Percentiles rank a stretch among this genome's conserved stretches.
Conservation (phyloP, 30 jellyfish, hydroid and myxozoan genomes). For the Chironex yamaguchii region DNA sequence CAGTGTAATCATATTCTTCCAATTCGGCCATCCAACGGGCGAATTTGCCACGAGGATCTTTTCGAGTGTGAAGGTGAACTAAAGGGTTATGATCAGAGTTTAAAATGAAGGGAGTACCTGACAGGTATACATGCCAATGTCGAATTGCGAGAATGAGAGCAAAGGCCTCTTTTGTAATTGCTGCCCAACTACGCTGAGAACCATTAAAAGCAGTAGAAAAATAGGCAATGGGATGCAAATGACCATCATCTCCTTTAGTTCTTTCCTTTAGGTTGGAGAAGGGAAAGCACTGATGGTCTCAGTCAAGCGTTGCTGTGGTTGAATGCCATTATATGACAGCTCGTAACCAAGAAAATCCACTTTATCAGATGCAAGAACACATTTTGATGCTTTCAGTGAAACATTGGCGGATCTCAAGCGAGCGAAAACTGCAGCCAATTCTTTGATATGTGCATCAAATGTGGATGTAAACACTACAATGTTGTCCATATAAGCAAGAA, state of each 20-base stretch:
- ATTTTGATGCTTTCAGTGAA: constrained; percentile 9
- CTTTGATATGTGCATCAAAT: constrained; percentile 13
- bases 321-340: constrained; percentile 33
- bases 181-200: constrained; percentile 19
- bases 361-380: constrained; percentile 5
- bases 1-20: constrained; percentile 59
- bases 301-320: constrained; percentile 45
- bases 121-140: constrained; percentile 60
- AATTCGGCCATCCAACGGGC: constrained; percentile 57
- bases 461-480: constrained; percentile 24
- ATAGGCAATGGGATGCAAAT: constrained; percentile 21
- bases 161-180: constrained; percentile 27
- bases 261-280: constrained; percentile 21
- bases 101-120: constrained; percentile 46
- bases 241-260: not conserved
- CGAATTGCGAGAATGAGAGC: constrained; percentile 42
- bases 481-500: constrained; percentile 38
- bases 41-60: constrained; percentile 67
- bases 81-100: constrained; percentile 57
- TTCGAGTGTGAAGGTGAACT: constrained; percentile 28
- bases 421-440: not conserved
- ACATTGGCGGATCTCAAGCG: constrained; percentile 3
- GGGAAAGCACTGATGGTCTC: constrained; percentile 15
- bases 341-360: constrained; percentile 24
- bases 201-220: constrained; percentile 19